Base-by-base conservation (phyloP, 2,797 vertebrate species). In the Borostomias antarcticus region DNA sequence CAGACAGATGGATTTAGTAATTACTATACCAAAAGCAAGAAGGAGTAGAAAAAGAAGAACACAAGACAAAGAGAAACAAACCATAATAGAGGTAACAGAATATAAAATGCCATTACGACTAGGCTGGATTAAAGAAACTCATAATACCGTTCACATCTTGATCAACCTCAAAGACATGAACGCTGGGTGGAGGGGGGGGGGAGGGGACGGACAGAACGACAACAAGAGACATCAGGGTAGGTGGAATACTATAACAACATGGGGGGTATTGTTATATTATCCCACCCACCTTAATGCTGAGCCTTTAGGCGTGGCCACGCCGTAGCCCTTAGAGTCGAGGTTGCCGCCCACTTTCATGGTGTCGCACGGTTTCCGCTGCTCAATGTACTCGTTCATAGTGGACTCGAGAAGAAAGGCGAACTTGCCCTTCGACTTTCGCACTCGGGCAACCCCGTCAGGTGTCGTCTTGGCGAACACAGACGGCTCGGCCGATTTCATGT, bases 221-320 rank as follows among this genome's bases (percentile, higher is more conserved):
- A 94, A 94, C 93, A 94, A 92, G 94, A 94, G 91, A 95, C 95
- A 98, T 96, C 95, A 97, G 95, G 96, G 96, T 95, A 92, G 96
- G 95, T 97, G 95, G 95, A 98, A 96, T 97, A 96, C 94, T 97
- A 98, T 98, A 98, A 98, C 95, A 98, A 97, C 95, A 95, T 87
- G 86, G 78, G 83, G 72, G 89, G 93, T 89, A 96, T 98, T 97
- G 96, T 98, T 97, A 98, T 97, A 95, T 93, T 96, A 98, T 97
- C 95, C 96, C 96, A 98, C 97, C 96, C 95, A 99, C 98, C 98
- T 92, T 98, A 99, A 98, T 96, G 96, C 95, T 89, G 98, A 98
- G 93, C 98, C 96, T 95, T 99, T 99, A 73, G 98, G 98, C 70
- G 98, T 99, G 83, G 96, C 98, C 93, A 99, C 96, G 79, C 98